Evolutionary conservation across 2,888 invertebrate genomes (phyloP).

Genomic region (Drosophila colorata): DNA sequence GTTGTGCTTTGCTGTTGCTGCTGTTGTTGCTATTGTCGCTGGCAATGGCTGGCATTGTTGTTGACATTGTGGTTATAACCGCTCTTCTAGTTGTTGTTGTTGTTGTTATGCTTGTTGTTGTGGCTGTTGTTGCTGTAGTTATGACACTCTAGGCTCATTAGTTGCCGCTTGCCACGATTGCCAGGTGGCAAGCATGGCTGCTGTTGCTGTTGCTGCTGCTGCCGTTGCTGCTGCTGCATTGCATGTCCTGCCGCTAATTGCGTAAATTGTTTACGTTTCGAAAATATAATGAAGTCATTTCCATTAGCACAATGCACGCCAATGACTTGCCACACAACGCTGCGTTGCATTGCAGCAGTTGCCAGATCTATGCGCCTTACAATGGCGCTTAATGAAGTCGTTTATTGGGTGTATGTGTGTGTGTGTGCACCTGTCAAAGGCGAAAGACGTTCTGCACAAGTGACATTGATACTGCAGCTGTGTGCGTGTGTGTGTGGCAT

Average conservation of each 20-base stretch:
- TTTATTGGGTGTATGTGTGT: constrained; percentile 20
- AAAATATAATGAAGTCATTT: constrained; percentile 79
- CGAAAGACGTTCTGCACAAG: constrained; percentile 55
- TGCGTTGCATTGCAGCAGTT: constrained; percentile 26
- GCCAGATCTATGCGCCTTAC: constrained; percentile 44
- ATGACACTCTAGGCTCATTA: constrained; percentile 79
- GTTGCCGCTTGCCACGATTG: constrained; percentile 74
- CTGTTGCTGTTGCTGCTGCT: constrained; percentile 2
- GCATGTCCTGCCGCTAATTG: constrained; percentile 71
- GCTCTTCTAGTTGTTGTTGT: constrained; percentile 27
- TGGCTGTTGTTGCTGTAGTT: constrained; percentile 57
- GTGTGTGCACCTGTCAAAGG: constrained; percentile 59
- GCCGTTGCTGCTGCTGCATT: constrained; percentile 35
- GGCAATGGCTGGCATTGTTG: constrained; percentile 51
- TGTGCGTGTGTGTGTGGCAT: constrained; percentile 18
- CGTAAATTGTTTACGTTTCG: constrained; percentile 78
- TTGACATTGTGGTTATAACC: constrained; percentile 55
- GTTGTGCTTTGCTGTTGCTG: constrained; percentile 56
- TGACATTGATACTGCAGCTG: constrained; percentile 70
- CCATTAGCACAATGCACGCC: constrained; percentile 73
- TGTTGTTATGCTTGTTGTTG: constrained; percentile 5
- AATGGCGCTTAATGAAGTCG: constrained; percentile 72
- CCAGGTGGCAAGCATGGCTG: constrained; percentile 15
- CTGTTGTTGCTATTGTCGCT: constrained; percentile 51
- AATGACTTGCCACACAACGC: constrained; percentile 63